Percentiles rank a stretch among this genome's conserved stretches.
Evolutionary conservation across 2,113 vertebrate genomes (phyloP).

Genomic region (Channa maculata): DNA sequence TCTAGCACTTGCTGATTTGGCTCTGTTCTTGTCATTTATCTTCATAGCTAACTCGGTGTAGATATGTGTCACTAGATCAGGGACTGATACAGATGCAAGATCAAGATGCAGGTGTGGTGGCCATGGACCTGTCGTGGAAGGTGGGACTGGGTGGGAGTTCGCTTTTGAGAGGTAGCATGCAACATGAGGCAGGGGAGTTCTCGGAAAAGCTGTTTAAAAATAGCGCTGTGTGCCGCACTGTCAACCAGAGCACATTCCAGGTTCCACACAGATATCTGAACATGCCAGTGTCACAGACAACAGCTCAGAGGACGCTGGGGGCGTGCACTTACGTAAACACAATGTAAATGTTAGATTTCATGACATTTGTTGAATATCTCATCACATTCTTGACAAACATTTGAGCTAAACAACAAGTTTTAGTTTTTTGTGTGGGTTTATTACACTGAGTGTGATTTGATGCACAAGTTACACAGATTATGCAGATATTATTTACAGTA

Average conservation of each 20-base stretch:
- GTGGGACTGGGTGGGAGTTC: conserved; percentile 12
- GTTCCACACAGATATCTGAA: conserved; percentile 20
- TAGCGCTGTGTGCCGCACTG: conserved; percentile 66
- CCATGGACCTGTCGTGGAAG: conserved; percentile 9
- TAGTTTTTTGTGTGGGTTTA: too few species aligned
- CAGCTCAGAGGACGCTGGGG: conserved; percentile 7
- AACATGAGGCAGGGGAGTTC: conserved; percentile 72
- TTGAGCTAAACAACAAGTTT: background rate
- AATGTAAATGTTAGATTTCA: background rate
- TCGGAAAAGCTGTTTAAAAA: conserved; percentile 82
- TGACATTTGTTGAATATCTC: background rate
- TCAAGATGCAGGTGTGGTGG: conserved; percentile 10
- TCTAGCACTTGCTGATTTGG: background rate
- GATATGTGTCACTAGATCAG: conserved; percentile 1
- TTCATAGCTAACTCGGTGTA: background rate
- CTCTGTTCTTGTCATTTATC: background rate
- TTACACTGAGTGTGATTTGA: too few species aligned
- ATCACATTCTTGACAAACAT: background rate
- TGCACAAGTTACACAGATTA: too few species aligned
- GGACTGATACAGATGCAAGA: background rate
- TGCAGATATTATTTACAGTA: too few species aligned
- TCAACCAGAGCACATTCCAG: conserved; percentile 62
- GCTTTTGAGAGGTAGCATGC: conserved; percentile 31
- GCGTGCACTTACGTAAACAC: background rate
- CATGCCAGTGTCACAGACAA: conserved; percentile 5